These are phyloP conservation scores for Philantomba maxwellii DNA, from an alignment of 2,113 vertebrate species.

Conservation along the genomic window DNA sequence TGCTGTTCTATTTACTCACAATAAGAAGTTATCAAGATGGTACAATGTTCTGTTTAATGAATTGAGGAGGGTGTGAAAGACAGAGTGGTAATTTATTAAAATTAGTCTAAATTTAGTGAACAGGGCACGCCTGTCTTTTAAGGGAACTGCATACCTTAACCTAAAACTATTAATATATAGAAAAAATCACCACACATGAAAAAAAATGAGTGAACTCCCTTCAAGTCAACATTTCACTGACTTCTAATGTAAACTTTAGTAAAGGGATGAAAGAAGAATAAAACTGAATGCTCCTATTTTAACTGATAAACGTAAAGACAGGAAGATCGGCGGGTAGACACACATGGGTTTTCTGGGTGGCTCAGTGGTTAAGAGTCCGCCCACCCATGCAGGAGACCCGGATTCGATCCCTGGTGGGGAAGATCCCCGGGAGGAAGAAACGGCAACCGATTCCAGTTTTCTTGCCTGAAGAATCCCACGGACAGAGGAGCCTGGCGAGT, in stretches of 20 bases:
- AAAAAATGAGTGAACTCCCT: not conserved
- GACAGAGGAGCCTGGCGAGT: not conserved
- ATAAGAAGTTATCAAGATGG: not conserved
- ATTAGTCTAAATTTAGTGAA: not conserved
- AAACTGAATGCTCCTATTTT: not conserved
- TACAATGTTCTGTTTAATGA: not conserved
- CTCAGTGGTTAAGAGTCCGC: not conserved
- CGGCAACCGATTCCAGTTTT: not conserved
- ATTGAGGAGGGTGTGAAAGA: not conserved
- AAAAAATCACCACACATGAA: not conserved
- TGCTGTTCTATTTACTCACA: not conserved
- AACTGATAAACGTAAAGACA: not conserved
- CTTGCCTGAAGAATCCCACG: not conserved
- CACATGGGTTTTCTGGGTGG: accelerated
- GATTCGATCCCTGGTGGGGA: not conserved
- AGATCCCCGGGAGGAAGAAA: not conserved
- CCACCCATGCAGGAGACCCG: not conserved
- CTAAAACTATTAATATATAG: not conserved
- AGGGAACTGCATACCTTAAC: not conserved
- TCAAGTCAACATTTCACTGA: not conserved
- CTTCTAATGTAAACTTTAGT: not conserved
- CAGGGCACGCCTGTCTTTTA: not conserved
- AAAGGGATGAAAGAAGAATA: not conserved
- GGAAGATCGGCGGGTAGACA: not conserved
- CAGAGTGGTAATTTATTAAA: not conserved